These are phyloP conservation scores for Marronus borbonicus DNA, from an alignment of 2,888 invertebrate genomes.

Conservation along the genomic window DNA sequence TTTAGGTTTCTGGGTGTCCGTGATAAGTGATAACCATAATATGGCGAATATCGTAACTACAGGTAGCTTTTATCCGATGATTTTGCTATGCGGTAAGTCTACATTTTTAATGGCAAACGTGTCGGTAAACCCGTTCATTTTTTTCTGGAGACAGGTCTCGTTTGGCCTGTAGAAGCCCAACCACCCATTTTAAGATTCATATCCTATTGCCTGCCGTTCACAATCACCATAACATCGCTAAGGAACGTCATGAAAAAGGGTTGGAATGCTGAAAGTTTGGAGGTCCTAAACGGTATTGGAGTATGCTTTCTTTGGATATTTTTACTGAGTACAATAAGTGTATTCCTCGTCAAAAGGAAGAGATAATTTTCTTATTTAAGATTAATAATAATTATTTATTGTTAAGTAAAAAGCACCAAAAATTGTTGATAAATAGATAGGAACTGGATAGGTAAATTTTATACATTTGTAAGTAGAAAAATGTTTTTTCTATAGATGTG, in stretches of 20 bases:
- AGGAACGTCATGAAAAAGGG: constrained; percentile 85
- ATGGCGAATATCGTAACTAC: constrained; percentile 89
- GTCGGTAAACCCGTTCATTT: neutral
- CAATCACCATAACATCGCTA: constrained; percentile 83
- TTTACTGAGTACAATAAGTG: constrained; percentile 61
- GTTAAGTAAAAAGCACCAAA: too few species aligned
- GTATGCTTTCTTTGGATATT: constrained; percentile 77
- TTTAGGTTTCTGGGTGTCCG: constrained; percentile 85
- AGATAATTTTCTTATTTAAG: constrained; percentile 56
- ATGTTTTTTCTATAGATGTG: too few species aligned
- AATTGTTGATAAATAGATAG: too few species aligned
- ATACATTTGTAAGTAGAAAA: too few species aligned
- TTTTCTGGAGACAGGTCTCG: constrained; percentile 70
- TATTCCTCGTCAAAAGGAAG: constrained; percentile 62
- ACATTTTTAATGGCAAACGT: too few species aligned
- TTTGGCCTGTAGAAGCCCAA: constrained; percentile 83
- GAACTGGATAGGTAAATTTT: too few species aligned
- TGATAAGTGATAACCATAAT: constrained; percentile 83
- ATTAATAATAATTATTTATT: too few species aligned
- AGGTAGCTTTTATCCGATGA: constrained; percentile 92
- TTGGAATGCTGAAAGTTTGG: constrained; percentile 77
- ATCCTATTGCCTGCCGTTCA: constrained; percentile 77
- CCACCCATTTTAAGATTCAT: constrained; percentile 67
- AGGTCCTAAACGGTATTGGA: constrained; percentile 83
- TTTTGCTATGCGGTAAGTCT: constrained; percentile 84